Evolutionary conservation across 92 coral and sea anemone genomes (phyloP), one percentile per base, ranked within the genome.

Genomic region (Meandrina meandrites): DNA sequence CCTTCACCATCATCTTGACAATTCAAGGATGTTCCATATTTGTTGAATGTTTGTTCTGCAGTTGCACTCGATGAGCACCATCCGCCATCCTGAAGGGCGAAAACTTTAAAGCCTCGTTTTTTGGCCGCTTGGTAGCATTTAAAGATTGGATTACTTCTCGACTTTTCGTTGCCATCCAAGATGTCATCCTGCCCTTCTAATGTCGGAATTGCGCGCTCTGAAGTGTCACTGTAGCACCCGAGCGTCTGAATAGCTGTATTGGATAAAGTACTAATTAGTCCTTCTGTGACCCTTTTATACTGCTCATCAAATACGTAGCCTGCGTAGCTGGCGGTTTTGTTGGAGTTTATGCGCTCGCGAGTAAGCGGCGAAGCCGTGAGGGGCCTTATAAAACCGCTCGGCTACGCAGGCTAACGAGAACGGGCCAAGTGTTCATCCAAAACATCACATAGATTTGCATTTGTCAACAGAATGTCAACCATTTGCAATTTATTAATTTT

Each of bases 81-180:
- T 66, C 71, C 71, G 28, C 71, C 71, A 66, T 28, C 34, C 71
- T 66, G 71, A 28, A 66, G 71, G 14, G 71, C 71, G 71, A 66
- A 66, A 27, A 66, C 71, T 66, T 66, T 28, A 30, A 66, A 66
- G 32, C 71, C 71, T 27, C 31, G 71, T 27, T 66, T 66, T 30
- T 66, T 66, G 71, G 71, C 18, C 5, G 32, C 71, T 66, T 27
- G 0, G 30, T 27, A 66, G 32, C 71, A 66, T 66, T 66, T 66
- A 1, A 1, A 0, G 32, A 66, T 66, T 66, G 71, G 34, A 12
- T 66, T 35, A 66, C 35, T 66, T 28, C 71, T 66, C 16, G 71
- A 9, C 32, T 1, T 12, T 5, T 1, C n/a, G 34, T 28, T 13
- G 35, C 71, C 71, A 66, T 66, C 71, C 71, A 66, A 30, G 71